Base-by-base conservation (phyloP, 2,888 invertebrate species). In the Drosophila formosana region DNA sequence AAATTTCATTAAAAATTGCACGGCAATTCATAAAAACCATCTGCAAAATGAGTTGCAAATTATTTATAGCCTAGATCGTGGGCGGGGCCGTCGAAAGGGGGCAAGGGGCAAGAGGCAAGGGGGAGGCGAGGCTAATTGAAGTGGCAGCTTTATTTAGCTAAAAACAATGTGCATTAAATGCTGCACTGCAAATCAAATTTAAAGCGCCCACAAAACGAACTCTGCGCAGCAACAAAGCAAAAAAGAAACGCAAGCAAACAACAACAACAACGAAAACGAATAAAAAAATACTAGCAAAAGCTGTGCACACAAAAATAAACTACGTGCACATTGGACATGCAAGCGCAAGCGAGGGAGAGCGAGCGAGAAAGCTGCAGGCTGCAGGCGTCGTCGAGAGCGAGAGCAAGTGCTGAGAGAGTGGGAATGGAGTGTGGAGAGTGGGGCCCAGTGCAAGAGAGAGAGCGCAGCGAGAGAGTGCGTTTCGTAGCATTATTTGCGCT, bases 31-130 rank as follows among this genome's bases (percentile, higher is more conserved):
- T 86, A 88, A 86, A 89, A 85, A 72, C 73, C 85, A 82, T 89
- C 89, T 85, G 86, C 78, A 78, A 87, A 89, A 89, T 86, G 86
- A 86, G 88, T 86, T 86, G 89, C 86, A 85, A 89, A 88, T 89
- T 88, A 86, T 86, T 86, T 84, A 85, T 81, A 61, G 37, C 58
- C 53, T 37, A 1, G 18, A 18, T 18, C 18, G 18, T 1, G 18
- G 18, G 18, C 18, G 18, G 18, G 18, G 18, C 18, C 2, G 46
- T 11, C 34, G 7, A 8, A 39, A 13, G 11, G 34, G 18, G 18
- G 30, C 2, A 5, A 11, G 25, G 0, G n/a, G 1, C n/a, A n/a
- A n/a, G 18, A 9, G 30, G 23, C 7, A n/a, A 11, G 25, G 0
- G n/a, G 1, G 18, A 9, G 30, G 23, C 7, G 18, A 3, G n/a